phyloP scores from a whole-genome alignment of 2,888 invertebrate species.

The Lagria hirta region DNA sequence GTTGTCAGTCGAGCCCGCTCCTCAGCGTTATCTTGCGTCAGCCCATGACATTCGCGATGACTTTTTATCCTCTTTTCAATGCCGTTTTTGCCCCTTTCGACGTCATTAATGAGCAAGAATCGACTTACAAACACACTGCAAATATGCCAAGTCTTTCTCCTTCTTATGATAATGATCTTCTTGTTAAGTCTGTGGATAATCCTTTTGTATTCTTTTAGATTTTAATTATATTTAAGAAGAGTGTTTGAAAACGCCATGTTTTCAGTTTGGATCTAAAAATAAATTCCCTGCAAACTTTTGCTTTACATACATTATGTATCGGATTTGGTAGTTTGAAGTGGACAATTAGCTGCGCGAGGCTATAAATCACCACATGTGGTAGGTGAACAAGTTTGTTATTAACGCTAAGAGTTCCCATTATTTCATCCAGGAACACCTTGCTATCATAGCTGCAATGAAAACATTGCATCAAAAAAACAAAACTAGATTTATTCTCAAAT shows the following conservation, averaged over 20 bases:
- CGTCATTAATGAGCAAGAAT: conserved; percentile 31
- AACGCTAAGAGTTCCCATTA: no score
- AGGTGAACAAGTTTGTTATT: conserved; percentile 23
- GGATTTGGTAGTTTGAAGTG: conserved; percentile 21
- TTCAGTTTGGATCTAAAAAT: no score
- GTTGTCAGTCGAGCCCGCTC: conserved; percentile 40
- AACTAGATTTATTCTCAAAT: no score
- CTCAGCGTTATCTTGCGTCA: conserved; percentile 35
- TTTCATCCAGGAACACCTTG: no score
- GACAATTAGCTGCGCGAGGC: conserved; percentile 24
- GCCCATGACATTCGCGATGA: conserved; percentile 28
- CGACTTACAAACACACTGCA: conserved; percentile 23
- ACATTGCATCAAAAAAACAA: no score
- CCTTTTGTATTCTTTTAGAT: not conserved
- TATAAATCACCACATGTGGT: conserved; percentile 23
- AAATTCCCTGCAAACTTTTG: conserved; percentile 6
- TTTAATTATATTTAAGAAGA: no score
- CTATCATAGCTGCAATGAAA: no score
- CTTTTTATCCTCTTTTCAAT: conserved; percentile 31
- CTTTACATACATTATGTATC: conserved; percentile 14
- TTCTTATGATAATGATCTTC: conserved; percentile 23
- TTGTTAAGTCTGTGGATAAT: conserved; percentile 2
- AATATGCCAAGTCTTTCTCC: conserved; percentile 24
- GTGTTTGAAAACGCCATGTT: no score
- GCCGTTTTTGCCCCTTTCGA: conserved; percentile 27